Percentiles rank a stretch among this genome's conserved stretches.
These are phyloP conservation scores for Plectus sambesii DNA, from an alignment of 1,140 invertebrate species.

Conservation along the genomic window DNA sequence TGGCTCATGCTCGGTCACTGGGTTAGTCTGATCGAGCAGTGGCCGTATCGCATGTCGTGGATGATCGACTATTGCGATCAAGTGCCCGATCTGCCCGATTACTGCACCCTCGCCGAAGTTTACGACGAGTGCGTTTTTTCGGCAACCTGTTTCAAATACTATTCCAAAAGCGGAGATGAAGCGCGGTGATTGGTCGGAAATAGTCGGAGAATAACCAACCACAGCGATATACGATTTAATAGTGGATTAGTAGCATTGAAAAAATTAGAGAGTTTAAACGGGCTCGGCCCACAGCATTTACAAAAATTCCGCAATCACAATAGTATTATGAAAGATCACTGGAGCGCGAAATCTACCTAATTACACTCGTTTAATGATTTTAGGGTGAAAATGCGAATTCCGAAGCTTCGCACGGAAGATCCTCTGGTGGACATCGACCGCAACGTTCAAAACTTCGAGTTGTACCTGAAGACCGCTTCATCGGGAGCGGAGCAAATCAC, in stretches of 20 bases:
- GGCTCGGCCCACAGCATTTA: constrained; percentile 20
- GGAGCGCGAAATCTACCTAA: neutral
- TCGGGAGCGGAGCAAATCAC: constrained; percentile 29
- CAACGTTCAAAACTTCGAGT: constrained; percentile 37
- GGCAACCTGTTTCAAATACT: no score
- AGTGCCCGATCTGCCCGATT: constrained; percentile 20
- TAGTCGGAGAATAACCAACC: no score
- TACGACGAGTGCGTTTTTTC: no score
- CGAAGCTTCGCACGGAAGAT: constrained; percentile 17
- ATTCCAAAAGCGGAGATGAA: no score
- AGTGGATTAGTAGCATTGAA: constrained; percentile 2
- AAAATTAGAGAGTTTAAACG: constrained; percentile 1
- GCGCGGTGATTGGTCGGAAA: no score
- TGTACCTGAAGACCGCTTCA: constrained; percentile 20
- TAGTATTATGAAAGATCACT: no score
- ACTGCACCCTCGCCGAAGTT: constrained; percentile 17
- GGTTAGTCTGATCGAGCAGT: constrained; percentile 92
- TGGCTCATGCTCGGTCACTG: constrained; percentile 58
- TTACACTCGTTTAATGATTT: neutral
- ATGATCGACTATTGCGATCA: constrained; percentile 75
- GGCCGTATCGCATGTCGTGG: constrained; percentile 93
- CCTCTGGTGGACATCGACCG: constrained; percentile 34
- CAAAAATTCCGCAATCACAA: constrained; percentile 27
- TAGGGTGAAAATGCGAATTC: constrained; percentile 29
- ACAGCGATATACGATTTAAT: no score